A percentile compares a stretch with the other conserved stretches of the same genome.
Evolutionary conservation across 2,888 invertebrate species (phyloP).

Genomic region (Temnothorax unifasciatus): DNA sequence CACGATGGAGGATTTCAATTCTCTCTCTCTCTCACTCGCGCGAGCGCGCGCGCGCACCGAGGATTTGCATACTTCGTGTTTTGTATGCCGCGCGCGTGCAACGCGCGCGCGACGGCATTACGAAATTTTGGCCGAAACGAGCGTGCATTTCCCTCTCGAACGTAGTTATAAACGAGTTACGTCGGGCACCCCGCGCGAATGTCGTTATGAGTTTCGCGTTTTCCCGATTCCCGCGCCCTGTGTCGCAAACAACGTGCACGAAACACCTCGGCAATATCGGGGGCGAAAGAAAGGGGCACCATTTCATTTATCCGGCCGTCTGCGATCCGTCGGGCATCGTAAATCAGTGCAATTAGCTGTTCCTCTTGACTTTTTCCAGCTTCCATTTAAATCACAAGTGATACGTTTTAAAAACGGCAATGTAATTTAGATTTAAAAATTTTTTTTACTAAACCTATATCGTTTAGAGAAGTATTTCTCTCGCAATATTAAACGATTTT

Average conservation of each 20-base stretch:
- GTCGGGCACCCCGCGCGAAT: conserved; percentile 59
- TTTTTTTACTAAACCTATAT: neutral
- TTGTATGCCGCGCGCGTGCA: conserved; percentile 73
- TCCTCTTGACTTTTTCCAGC: conserved; percentile 3
- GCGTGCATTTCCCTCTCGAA: conserved; percentile 64
- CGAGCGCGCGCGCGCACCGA: conserved; percentile 29
- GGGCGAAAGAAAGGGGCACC: neutral
- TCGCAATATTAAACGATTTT: neutral
- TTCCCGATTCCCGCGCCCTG: conserved; percentile 49
- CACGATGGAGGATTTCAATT: conserved; percentile 73
- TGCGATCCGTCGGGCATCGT: conserved; percentile 19
- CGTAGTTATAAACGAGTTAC: conserved; percentile 69
- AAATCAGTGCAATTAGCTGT: conserved; percentile 41
- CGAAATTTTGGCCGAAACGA: conserved; percentile 73
- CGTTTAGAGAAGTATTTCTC: neutral
- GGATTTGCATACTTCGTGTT: conserved; percentile 77
- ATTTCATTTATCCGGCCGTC: conserved; percentile 11
- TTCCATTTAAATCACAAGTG: conserved; percentile 7
- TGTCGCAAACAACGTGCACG: conserved; percentile 35
- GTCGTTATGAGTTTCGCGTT: conserved; percentile 76
- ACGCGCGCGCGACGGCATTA: conserved; percentile 65
- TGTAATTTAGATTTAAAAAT: neutral
- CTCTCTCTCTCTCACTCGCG: conserved; percentile 58
- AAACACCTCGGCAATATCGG: conserved; percentile 1
- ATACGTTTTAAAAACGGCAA: neutral